Conservation (phyloP, 1,140 invertebrate genomes). For the Zaprionus inermis region DNA sequence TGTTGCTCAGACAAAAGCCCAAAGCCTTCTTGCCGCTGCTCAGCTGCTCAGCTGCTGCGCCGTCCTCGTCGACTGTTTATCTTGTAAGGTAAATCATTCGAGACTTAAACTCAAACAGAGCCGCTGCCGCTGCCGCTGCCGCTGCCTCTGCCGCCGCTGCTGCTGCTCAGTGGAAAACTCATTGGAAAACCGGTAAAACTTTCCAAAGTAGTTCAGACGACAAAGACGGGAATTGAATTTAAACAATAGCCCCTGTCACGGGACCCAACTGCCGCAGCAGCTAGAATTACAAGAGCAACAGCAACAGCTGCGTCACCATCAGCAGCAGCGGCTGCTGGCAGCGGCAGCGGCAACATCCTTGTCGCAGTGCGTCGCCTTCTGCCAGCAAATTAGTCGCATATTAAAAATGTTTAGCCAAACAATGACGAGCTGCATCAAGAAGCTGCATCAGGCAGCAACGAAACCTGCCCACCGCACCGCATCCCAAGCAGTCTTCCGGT, state of each 20-base stretch:
- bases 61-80: slow-evolving; percentile 70
- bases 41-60: slow-evolving; percentile 13
- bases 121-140: slow-evolving; percentile 25
- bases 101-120: slow-evolving; percentile 81
- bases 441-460: slow-evolving; percentile 25
- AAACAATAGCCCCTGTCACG: slow-evolving; percentile 74
- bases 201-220: slow-evolving; percentile 80
- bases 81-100: slow-evolving; percentile 82
- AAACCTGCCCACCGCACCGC: neutral
- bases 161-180: slow-evolving; percentile 8
- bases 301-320: neutral
- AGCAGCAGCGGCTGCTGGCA: slow-evolving; percentile 7
- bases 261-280: slow-evolving; percentile 49
- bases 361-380: slow-evolving; percentile 64
- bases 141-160: neutral
- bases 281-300: slow-evolving; percentile 5
- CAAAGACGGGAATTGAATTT: slow-evolving; percentile 80
- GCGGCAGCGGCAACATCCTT: slow-evolving; percentile 10
- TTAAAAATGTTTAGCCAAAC: slow-evolving; percentile 79
- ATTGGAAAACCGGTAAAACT: slow-evolving; percentile 46
- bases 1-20: slow-evolving; percentile 59
- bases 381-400: slow-evolving; percentile 78
- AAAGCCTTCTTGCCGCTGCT: slow-evolving; percentile 29
- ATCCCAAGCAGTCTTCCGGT: slow-evolving; percentile 24
- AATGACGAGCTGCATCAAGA: slow-evolving; percentile 53